These are phyloP conservation scores for Ranitomeya imitator DNA, from an alignment of 2,113 vertebrate genomes.

Conservation along the genomic window DNA sequence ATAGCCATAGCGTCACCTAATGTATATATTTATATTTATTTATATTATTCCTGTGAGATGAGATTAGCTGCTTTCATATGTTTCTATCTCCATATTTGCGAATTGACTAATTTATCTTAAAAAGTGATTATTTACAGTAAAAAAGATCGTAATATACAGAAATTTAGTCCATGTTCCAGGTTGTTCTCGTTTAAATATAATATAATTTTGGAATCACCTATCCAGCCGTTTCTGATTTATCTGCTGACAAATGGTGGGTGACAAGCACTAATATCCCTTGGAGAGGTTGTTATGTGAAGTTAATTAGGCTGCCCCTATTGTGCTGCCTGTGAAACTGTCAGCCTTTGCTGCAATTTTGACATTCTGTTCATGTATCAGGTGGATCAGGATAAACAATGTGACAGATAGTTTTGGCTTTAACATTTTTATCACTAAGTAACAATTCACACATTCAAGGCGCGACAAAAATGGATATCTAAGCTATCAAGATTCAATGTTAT, in stretches of 20 bases:
- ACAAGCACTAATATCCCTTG: not conserved
- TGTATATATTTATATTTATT: too few relatives aligned
- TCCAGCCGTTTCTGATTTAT: not conserved
- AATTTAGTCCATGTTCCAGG: not conserved
- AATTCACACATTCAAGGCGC: not conserved
- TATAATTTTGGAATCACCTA: not conserved
- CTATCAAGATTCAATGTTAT: not conserved
- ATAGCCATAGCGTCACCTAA: too few relatives aligned
- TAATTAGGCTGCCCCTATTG: not conserved
- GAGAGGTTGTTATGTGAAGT: not conserved
- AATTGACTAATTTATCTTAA: not conserved
- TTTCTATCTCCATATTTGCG: not conserved
- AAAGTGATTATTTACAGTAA: not conserved
- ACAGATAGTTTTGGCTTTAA: not conserved
- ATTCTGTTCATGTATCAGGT: not conserved
- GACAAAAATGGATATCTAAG: not conserved
- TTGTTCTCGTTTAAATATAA: not conserved
- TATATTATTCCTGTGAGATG: too few relatives aligned
- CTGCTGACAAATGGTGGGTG: not conserved
- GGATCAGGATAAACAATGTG: not conserved
- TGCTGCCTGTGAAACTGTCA: not conserved
- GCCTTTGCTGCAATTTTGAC: not conserved
- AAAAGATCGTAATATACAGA: not conserved
- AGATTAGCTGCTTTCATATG: too few relatives aligned
- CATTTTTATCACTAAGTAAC: not conserved